phyloP scores from a whole-genome alignment of 2,888 invertebrate genomes.

The Mellilla xanthometata region DNA sequence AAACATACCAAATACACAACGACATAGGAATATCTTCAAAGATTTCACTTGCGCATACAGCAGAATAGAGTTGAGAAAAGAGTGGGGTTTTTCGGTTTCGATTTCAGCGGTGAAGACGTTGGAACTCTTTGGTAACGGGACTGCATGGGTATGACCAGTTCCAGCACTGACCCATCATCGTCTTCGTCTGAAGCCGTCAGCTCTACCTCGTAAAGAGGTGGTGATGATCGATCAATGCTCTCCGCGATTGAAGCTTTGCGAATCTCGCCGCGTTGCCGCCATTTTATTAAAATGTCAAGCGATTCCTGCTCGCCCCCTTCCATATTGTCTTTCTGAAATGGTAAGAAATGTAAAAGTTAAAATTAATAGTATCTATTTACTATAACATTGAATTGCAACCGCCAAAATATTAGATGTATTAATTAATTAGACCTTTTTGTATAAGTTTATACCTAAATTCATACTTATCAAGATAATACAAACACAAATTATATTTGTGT shows the following conservation, averaged over 20 bases:
- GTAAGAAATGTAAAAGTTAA: too few species aligned
- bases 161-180: conserved; percentile 65
- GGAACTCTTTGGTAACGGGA: conserved; percentile 55
- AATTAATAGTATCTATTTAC: too few species aligned
- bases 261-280: conserved; percentile 23
- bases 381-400: too few species aligned
- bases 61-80: conserved; percentile 30
- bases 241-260: conserved; percentile 7
- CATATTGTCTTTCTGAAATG: conserved; percentile 17
- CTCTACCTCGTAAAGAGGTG: conserved; percentile 68
- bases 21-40: too few species aligned
- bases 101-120: conserved; percentile 52
- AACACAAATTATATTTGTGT: too few species aligned
- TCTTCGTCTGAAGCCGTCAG: conserved; percentile 74
- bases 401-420: too few species aligned
- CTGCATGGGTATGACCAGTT: conserved; percentile 69
- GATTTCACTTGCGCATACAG: conserved; percentile 48
- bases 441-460: too few species aligned
- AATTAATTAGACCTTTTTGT: too few species aligned
- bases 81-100: conserved; percentile 36
- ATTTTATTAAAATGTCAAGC: conserved; percentile 29
- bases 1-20: too few species aligned
- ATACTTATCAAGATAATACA: too few species aligned
- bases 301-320: conserved; percentile 14
- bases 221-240: conserved; percentile 48